Evolutionary conservation across 2,797 vertebrate genomes (phyloP).

Genomic region (Danio kyathit): DNA sequence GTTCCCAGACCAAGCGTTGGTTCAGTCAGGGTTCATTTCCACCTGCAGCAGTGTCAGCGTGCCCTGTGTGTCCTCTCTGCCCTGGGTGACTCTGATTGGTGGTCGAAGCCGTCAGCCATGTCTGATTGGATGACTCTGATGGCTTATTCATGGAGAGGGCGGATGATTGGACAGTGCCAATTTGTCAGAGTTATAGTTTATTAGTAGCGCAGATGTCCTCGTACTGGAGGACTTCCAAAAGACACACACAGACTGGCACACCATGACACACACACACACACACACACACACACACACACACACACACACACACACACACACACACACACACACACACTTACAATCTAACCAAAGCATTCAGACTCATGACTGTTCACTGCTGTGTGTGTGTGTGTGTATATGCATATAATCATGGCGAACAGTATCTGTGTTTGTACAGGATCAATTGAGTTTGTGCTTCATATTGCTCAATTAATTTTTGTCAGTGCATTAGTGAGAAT

Average conservation of each 20-base stretch:
- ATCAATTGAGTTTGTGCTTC: conserved; percentile 4
- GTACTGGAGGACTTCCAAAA: conserved; percentile 70
- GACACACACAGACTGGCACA: conserved; percentile 63
- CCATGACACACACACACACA: conserved; percentile 41
- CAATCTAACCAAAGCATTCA: conserved; percentile 1
- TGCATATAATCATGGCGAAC: conserved; percentile 4
- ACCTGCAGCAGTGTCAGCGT: conserved; percentile 59
- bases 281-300: conserved; percentile 50
- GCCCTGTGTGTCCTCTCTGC: conserved; percentile 76
- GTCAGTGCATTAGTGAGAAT: not conserved
- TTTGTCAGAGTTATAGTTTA: conserved; percentile 85
- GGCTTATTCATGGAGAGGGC: conserved; percentile 70
- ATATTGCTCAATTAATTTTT: not conserved
- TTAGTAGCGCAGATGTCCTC: conserved; percentile 83
- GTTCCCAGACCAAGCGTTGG: conserved; percentile 22
- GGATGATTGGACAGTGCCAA: conserved; percentile 77
- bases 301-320: conserved; percentile 59
- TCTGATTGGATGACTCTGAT: conserved; percentile 70
- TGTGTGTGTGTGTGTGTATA: conserved; percentile 31
- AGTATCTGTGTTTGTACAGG: conserved; percentile 38
- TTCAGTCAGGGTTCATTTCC: conserved; percentile 47
- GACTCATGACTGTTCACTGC: not conserved
- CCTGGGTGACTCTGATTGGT: conserved; percentile 50
- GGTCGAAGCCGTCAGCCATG: conserved; percentile 73
- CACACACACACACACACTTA: conserved; percentile 32